Evolutionary conservation across 53 echinoderm and acorn worm genomes (phyloP).

Genomic region (Astropecten irregularis): DNA sequence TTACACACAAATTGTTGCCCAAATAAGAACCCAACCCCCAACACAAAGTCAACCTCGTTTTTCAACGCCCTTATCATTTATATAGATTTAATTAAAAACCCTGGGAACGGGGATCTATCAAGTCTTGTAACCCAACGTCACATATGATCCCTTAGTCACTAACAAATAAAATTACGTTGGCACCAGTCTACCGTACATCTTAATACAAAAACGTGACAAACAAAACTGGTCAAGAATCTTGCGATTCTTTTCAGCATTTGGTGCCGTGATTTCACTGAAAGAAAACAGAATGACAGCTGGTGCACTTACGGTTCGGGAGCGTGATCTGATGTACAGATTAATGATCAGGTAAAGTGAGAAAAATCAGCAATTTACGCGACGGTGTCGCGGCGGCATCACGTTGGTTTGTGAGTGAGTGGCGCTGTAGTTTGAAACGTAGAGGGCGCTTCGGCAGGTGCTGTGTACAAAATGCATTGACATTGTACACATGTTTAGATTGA

Average conservation of each 20-base stretch:
- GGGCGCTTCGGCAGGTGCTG: too few relatives aligned
- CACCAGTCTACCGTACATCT: background rate
- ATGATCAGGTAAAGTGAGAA: conserved; percentile 75
- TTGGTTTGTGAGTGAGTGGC: too few relatives aligned
- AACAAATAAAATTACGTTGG: background rate
- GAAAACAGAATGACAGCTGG: conserved; percentile 74
- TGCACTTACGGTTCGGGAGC: conserved; percentile 80
- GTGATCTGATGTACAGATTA: conserved; percentile 93
- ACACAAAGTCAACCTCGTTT: background rate
- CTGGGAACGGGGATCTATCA: background rate
- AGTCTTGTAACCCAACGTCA: background rate
- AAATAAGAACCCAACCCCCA: too few relatives aligned
- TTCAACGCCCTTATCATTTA: background rate
- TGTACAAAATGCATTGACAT: too few relatives aligned
- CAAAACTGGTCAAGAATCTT: background rate
- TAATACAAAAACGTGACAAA: background rate
- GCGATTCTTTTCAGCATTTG: background rate
- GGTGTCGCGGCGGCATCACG: too few relatives aligned
- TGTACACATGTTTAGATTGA: too few relatives aligned
- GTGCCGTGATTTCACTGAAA: background rate
- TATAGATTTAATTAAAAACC: background rate
- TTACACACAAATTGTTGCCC: too few relatives aligned
- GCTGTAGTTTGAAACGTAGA: too few relatives aligned
- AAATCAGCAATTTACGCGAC: background rate
- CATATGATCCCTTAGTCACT: too few relatives aligned